phyloP scores from a whole-genome alignment of 2,113 vertebrate genomes.

The Ochotona curzoniae region DNA sequence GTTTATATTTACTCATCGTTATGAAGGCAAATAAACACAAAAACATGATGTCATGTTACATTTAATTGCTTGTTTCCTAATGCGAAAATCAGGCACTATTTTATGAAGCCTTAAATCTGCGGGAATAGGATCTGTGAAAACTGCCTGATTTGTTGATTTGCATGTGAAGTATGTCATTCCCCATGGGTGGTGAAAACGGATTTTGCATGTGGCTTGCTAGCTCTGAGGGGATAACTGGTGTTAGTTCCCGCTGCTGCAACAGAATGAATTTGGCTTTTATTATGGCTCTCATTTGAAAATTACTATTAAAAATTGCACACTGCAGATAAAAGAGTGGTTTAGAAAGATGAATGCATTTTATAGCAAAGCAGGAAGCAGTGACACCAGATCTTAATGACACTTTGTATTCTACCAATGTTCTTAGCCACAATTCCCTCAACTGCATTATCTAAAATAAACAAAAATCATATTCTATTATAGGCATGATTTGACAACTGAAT shows the following conservation, averaged over 20 bases:
- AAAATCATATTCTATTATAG: conserved; percentile 74
- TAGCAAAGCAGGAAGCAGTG: conserved; percentile 49
- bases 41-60: neutral
- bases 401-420: conserved; percentile 62
- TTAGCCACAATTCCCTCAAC: conserved; percentile 62
- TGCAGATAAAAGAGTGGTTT: conserved; percentile 67
- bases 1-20: conserved; percentile 57
- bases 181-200: conserved; percentile 67
- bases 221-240: conserved; percentile 73
- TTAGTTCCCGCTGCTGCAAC: conserved; percentile 72
- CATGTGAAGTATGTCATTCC: conserved; percentile 68
- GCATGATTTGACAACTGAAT: conserved; percentile 73
- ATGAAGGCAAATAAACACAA: conserved; percentile 51
- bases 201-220: conserved; percentile 60
- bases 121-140: conserved; percentile 46
- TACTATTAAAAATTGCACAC: conserved; percentile 74
- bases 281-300: conserved; percentile 74
- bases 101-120: conserved; percentile 70
- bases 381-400: conserved; percentile 41
- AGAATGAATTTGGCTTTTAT: conserved; percentile 71
- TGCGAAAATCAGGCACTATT: conserved; percentile 44
- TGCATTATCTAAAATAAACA: conserved; percentile 71
- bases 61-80: conserved; percentile 38
- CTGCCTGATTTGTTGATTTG: conserved; percentile 74
- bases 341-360: conserved; percentile 58